Conservation (phyloP, 2,797 vertebrate genomes). For the Anniella stebbinsi region DNA sequence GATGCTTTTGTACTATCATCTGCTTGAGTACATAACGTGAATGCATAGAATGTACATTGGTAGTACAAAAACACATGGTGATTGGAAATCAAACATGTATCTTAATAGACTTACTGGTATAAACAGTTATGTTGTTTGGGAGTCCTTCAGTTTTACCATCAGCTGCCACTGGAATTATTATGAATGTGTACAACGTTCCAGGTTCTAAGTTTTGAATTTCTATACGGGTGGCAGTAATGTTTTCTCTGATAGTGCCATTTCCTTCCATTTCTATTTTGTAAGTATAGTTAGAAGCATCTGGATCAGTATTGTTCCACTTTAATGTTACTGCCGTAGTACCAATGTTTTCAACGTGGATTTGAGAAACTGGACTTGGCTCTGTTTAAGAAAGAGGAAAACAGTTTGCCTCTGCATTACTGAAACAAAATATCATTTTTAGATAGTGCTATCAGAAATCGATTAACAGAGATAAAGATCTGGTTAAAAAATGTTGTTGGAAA, state of each 20-base stretch:
- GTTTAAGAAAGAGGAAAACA: neutral
- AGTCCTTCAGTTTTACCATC: neutral
- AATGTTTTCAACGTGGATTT: neutral
- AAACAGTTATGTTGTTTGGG: neutral
- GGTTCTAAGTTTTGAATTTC: neutral
- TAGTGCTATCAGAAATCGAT: neutral
- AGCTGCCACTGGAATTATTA: neutral
- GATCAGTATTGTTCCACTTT: accelerated
- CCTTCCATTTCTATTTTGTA: neutral
- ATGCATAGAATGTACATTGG: neutral
- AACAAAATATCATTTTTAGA: neutral
- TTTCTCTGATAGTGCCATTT: accelerated
- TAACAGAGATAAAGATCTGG: neutral
- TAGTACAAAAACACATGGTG: neutral
- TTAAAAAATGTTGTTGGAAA: too few relatives aligned
- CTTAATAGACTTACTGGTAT: conserved; percentile 20
- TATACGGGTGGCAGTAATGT: accelerated
- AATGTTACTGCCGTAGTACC: conserved; percentile 26
- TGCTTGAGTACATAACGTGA: too few relatives aligned
- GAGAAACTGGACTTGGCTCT: conserved; percentile 9
- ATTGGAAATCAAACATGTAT: neutral
- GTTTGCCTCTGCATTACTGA: neutral
- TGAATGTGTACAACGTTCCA: neutral
- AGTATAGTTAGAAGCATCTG: accelerated
- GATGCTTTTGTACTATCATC: too few relatives aligned